Evolutionary conservation across 2,113 vertebrate species (phyloP), one percentile per base, ranked within the genome.

Genomic region (Ancistrus triradiatus): DNA sequence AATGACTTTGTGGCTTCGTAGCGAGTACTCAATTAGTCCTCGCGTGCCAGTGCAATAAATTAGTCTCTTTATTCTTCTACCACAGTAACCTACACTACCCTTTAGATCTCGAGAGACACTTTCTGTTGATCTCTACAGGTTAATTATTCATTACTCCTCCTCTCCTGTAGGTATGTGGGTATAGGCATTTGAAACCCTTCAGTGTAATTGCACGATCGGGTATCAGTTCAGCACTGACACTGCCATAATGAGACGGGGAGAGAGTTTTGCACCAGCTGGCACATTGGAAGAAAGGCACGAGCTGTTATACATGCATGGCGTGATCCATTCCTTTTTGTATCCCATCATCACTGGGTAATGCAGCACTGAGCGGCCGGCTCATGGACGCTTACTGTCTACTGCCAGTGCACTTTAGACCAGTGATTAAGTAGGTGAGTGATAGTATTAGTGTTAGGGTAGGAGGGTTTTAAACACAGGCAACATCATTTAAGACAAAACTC

Each of bases 221-320:
- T 25, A 56, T 61, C 44, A 61, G 43, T 50, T 27, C 15, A 49
- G 35, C 52, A 47, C 44, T 35, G 18, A 56, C 28, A 62, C 43
- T 27, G 48, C 13, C 3, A 56, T 13, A 11, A 31, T 61, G 42
- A 42, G 38, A 22, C 37, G 27, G 10, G 18, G 47, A 57, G 27
- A 59, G 50, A 11, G 40, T 55, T 57, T 15, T 40, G 42, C 40
- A 67, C 55, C 73, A 81, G 76, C 43, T 77, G 73, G 55, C 1
- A 38, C 7, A 3, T 9, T 59, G 51, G 46, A 42, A 55, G 28
- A 53, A 33, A 22, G 19, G 55, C 40, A 55, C 58, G 31, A 35
- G n/a, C 31, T 38, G 62, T 80, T 47, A 24, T 57, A 21, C 15
- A 76, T 73, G 52, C 46, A 74, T 69, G 56, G 76, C n/a, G 7